Evolutionary conservation across 2,888 invertebrate species (phyloP).

Genomic region (Temnothorax ravouxi): DNA sequence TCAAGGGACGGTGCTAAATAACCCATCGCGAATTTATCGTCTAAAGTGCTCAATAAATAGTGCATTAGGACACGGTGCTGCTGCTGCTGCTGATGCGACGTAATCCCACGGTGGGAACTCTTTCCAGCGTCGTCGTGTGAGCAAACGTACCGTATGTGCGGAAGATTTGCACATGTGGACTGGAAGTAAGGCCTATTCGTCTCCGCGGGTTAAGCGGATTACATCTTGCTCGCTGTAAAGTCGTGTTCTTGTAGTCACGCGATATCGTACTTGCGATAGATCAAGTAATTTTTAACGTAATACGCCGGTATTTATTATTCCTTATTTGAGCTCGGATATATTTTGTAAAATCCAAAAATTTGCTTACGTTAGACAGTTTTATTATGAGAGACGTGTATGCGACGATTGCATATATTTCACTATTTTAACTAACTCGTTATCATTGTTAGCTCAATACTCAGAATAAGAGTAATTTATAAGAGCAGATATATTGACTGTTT

Average conservation of each 20-base stretch:
- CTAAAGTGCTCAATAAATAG: constrained; percentile 49
- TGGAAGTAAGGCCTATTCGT: constrained; percentile 8
- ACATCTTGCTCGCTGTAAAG: constrained; percentile 17
- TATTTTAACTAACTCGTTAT: constrained; percentile 21
- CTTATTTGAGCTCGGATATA: not conserved
- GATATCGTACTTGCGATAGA: constrained; percentile 23
- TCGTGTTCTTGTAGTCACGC: constrained; percentile 42
- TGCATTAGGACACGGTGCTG: constrained; percentile 26
- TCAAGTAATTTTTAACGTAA: not conserved
- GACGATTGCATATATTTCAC: not conserved
- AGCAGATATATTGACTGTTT: constrained; percentile 29
- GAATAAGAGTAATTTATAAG: constrained; percentile 36
- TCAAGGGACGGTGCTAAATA: constrained; percentile 26
- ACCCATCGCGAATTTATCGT: constrained; percentile 33
- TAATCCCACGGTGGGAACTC: constrained; percentile 4
- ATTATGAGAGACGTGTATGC: not conserved
- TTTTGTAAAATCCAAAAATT: constrained; percentile 31
- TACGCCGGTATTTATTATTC: constrained; percentile 39
- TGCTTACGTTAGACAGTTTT: not conserved
- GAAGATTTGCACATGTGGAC: constrained; percentile 9
- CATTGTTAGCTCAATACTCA: constrained; percentile 40
- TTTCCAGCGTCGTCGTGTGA: constrained; percentile 11
- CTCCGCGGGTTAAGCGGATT: constrained; percentile 17
- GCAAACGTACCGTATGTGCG: not conserved
- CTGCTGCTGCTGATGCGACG: not conserved